Evolutionary conservation across 2,113 vertebrate species (phyloP), one percentile per base, ranked within the genome.

Genomic region (Salvelinus alpinus): DNA sequence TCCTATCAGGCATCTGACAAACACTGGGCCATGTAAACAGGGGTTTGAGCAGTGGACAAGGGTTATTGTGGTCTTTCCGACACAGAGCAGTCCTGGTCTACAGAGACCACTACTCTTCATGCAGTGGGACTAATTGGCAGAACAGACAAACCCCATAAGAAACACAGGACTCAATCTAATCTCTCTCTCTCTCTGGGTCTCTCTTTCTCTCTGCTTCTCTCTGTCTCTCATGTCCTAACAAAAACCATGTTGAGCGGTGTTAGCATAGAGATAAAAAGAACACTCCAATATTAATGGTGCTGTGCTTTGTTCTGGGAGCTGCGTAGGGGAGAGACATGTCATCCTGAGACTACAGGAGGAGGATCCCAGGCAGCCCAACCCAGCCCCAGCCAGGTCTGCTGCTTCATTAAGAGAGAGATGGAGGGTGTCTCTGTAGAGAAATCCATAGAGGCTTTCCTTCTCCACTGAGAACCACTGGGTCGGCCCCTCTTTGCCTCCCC

Each of bases 251-350:
- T 94, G 93, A 91, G 94, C 92, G 92, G 92, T 95, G 95, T 96
- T 96, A 95, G 94, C 92, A 91, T 87, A 92, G 94, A 96, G 94
- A 96, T 96, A 88, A 96, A 96, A 95, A 92, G 91, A 93, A 94
- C 65, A 87, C 93, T 97, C 89, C 97, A 98, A 97, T 97, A 97
- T 98, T 97, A 95, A 98, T 97, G 93, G 90, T 82, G 87, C 88
- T 90, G 76, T 93, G 94, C 95, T 96, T 96, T 97, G 95, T 96
- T 96, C 95, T 96, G 91, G 69, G 90, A 92, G 92, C 93, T 85
- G 92, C 93, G 87, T 90, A 90, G 85, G 94, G 91, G 89, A 80
- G 88, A 87, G 91, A 93, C 88, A 94, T 5, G 16, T 1, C 5
- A 16, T 13, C 13, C 14, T 5, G 54, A 20, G 18, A 57, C 9